Evolutionary conservation across 2,888 invertebrate genomes (phyloP).

Genomic region (Sialis fuliginosa): DNA sequence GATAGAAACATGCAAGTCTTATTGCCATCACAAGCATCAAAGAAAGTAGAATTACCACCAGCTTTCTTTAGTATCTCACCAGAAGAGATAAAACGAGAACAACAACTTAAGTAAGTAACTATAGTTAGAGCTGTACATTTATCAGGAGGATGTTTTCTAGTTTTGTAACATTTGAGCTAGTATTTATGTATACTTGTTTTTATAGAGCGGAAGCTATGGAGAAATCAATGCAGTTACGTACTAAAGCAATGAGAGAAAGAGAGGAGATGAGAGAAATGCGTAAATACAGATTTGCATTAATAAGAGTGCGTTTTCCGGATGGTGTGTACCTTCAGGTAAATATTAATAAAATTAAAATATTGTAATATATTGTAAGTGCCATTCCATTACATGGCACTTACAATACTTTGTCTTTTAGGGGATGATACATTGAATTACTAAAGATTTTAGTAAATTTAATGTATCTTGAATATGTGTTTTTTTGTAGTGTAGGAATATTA

Average conservation of each 20-base stretch:
- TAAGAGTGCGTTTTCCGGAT: conserved; percentile 79
- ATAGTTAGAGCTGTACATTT: conserved; percentile 3
- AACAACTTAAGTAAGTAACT: conserved; percentile 40
- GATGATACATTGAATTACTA: neutral
- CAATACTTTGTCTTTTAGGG: neutral
- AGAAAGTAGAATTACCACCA: conserved; percentile 51
- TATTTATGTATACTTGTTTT: conserved; percentile 7
- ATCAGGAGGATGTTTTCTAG: neutral
- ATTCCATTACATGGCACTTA: neutral
- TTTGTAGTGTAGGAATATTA: neutral
- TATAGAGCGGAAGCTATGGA: conserved; percentile 58
- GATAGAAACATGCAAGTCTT: conserved; percentile 78
- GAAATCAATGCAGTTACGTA: conserved; percentile 65
- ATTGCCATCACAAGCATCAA: conserved; percentile 54
- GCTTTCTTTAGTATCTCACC: conserved; percentile 70
- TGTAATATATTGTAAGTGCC: neutral
- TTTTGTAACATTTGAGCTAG: neutral
- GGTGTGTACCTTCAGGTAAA: conserved; percentile 60
- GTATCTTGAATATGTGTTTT: neutral
- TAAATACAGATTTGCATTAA: conserved; percentile 70
- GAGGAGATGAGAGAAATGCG: conserved; percentile 65
- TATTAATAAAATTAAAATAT: neutral
- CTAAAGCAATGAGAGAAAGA: conserved; percentile 88
- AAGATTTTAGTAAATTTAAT: conserved; percentile 1
- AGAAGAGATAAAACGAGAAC: conserved; percentile 73